Evolutionary conservation across 2,888 invertebrate genomes (phyloP), one percentile per base, ranked within the genome.

Genomic region (Apamea crenata): DNA sequence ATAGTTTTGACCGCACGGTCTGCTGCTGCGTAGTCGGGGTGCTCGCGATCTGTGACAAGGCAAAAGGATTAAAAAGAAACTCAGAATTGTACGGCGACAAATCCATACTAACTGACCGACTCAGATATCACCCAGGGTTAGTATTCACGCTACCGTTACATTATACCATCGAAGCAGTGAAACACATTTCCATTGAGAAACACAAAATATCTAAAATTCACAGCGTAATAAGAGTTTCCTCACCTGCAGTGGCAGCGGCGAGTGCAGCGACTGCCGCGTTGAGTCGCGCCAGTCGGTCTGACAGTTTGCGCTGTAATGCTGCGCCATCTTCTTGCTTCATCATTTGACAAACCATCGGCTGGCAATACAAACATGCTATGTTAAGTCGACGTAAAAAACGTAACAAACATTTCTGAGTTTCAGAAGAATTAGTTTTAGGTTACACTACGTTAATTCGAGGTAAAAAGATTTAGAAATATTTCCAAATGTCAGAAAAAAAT

Each of bases 181-280:
- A n/a, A n/a, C n/a, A n/a, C n/a, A n/a, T n/a, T n/a, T n/a, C n/a
- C n/a, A 36, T 47, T 47, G 47, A 50, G 16, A 50, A 50, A 6
- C 50, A 50, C 6, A 50, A 18, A 50, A 40, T 40, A 40, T 40
- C n/a, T 29, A 14, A 47, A 47, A 29, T 71, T 3, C 18, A 3
- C 56, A 53, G n/a, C 25, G n/a, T 40, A 0, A 1, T 0, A 1
- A 74, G 8, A 16, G 29, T 29, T 2, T 4, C 25, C 36, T 50
- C 6, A 85, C 84, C 84, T 12, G 85, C 79, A 29, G 73, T 82
- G 0, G 84, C 85, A 7, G 82, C 76, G 47, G 79, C 79, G 0
- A 94, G 87, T 0, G 91, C 86, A 0, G 93, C 93, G 16, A 93
- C 78, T 12, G 92, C 92, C 0, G 93, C 92, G 80, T 92, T 91